Evolutionary conservation across 1,140 invertebrate genomes (phyloP), one percentile per base, ranked within the genome.

Genomic region (Daktulosphaira vitifoliae): DNA sequence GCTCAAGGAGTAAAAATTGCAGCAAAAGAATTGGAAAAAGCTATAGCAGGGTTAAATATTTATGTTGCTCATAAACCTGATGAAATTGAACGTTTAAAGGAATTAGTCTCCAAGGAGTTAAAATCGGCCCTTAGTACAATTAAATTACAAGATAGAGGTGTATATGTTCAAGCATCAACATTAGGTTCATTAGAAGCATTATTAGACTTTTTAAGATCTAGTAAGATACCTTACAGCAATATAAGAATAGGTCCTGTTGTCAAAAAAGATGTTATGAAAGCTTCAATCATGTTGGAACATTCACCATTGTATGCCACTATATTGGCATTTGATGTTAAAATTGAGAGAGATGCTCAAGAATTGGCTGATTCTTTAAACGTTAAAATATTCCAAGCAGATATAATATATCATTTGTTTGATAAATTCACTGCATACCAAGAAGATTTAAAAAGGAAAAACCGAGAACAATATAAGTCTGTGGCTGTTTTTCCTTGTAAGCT

Each of bases 381-480:
- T 44, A 93, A 89, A 77, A 96, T 99, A 72, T 99, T 99, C 82
- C 89, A 95, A 66, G 97, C 97, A 2, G 96, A 99, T 76, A 99
- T 99, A 74, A 99, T 99, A 72, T 99, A 99, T 78, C 97, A 99
- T 80, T 78, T 99, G 66, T 98, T 98, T 78, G 96, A 99, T 77
- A 89, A 90, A 74, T 99, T 99, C 78, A 95, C 86, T 68, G 87
- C 88, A 16, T 98, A 95, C 75, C 81, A 92, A 59, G 93, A 98
- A 56, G 92, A 98, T 70, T 77, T 98, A n/a, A 93, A 89, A 73
- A 83, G 87, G 71, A 87, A 87, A 74, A 96, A 95, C 73, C 83
- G 94, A 13, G 92, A 97, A 69, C 91, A 98, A 74, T 89, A 93
- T 78, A 96, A 96, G 74, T 85, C 91, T 71, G 86, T 98, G 65